These are phyloP conservation scores for Spialia ferax DNA, from an alignment of 2,888 invertebrate species.

Conservation along the genomic window DNA sequence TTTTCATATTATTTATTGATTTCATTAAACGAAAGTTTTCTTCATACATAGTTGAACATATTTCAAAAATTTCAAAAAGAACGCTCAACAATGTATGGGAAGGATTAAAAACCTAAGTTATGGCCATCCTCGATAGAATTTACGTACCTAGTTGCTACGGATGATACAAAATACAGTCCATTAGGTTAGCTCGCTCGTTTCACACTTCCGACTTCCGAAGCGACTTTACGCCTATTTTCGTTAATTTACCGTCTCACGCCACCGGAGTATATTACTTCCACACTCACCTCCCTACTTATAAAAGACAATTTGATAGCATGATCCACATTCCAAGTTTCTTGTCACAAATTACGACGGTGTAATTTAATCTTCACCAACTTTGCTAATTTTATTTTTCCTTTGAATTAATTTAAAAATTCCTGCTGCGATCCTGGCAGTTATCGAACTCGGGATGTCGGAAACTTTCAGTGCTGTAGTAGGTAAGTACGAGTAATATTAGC, in stretches of 20 bases:
- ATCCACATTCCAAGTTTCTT: conserved; percentile 73
- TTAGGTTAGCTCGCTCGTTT: conserved; percentile 32
- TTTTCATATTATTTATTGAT: too few species aligned
- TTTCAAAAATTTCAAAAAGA: not conserved
- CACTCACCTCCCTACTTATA: conserved; percentile 47
- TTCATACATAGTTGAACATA: too few species aligned
- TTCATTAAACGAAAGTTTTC: too few species aligned
- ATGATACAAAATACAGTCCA: conserved; percentile 10
- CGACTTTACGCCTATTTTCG: conserved; percentile 37
- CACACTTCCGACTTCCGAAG: conserved; percentile 29
- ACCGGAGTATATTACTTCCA: conserved; percentile 45
- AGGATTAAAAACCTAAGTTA: not conserved
- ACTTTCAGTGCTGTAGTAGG: conserved; percentile 76
- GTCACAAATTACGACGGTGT: conserved; percentile 79
- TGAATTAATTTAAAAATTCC: conserved; percentile 85
- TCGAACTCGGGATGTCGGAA: conserved; percentile 73
- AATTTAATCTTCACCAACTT: conserved; percentile 80
- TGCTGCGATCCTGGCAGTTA: conserved; percentile 76
- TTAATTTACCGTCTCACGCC: conserved; percentile 39
- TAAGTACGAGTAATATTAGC: conserved; percentile 77
- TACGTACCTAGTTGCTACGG: not conserved
- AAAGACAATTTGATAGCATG: conserved; percentile 58
- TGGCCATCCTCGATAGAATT: not conserved
- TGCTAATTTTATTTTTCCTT: conserved; percentile 83
- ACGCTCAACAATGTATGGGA: not conserved